Evolutionary conservation across 2,888 invertebrate genomes (phyloP), one percentile per base, ranked within the genome.

Genomic region (Drosophila flavopinicola): DNA sequence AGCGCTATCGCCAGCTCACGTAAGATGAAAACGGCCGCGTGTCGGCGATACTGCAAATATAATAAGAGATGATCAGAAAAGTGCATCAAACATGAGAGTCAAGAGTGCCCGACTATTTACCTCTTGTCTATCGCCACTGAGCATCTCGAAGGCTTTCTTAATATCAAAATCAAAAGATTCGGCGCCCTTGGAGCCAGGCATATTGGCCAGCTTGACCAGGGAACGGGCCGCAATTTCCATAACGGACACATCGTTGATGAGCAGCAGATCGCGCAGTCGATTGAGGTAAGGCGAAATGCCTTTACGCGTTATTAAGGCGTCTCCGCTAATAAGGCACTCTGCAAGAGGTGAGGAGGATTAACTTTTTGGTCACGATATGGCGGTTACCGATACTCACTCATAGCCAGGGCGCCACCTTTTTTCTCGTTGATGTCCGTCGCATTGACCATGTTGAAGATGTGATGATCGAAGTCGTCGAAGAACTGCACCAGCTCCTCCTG

Each of bases 151-250:
- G 1, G 99, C 97, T 87, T 97, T 93, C 90, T 98, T 98, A 1
- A 99, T 97, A 92, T 99, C 98, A 92, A 98, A 98, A 87, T 99
- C 98, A n/a, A 99, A 98, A 90, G 98, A 98, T 89, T 98, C 98
- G 0, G 98, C 97, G 25, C 98, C 96, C 90, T 97, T 97, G 0
- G 98, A 97, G 10, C 98, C 98, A 0, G 96, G 97, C 13, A 96
- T 95, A 17, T 97, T 93, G 1, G 98, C 98, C 51, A 99, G 92
- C 75, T 96, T 96, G 0, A 98, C 99, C 73, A 99, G 95, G 3
- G 99, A 98, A 89, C 97, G 96, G 1, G 99, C 98, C 3, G 98
- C 97, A 76, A 99, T 93, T 92, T 99, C 98, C 96, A 99, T 98
- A 0, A 99, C 97, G 11, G 95, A 95, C 0, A 96, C 95, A 92